phyloP scores from a whole-genome alignment of 1,140 invertebrate genomes.

The Atta cephalotes region DNA sequence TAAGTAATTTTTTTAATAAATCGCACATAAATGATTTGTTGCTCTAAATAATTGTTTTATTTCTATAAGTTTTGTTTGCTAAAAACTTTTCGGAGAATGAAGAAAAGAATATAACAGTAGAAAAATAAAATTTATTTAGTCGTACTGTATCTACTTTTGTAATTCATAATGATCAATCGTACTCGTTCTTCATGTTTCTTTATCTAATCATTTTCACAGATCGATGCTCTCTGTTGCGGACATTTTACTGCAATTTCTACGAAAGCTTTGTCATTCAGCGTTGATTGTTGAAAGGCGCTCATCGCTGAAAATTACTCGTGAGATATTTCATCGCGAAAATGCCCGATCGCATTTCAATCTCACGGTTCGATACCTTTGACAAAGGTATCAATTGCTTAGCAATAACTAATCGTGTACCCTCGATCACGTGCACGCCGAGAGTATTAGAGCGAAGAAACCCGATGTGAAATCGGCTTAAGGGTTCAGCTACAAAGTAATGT shows the following conservation, averaged over 20 bases:
- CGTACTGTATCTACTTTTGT: neutral
- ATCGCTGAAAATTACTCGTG: neutral
- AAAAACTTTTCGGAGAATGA: neutral
- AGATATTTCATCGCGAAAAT: conserved; percentile 29
- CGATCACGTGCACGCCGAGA: conserved; percentile 66
- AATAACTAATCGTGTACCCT: conserved; percentile 58
- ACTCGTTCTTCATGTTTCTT: neutral
- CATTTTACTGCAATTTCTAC: conserved; percentile 33
- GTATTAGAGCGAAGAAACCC: conserved; percentile 79
- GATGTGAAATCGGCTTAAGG: conserved; percentile 78
- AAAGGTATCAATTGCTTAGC: conserved; percentile 56
- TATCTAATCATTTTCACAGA: conserved; percentile 63
- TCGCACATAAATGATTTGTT: neutral
- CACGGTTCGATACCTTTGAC: conserved; percentile 52
- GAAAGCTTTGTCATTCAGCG: conserved; percentile 61
- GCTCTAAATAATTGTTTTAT: neutral
- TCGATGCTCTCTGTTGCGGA: conserved; percentile 43
- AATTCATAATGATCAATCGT: conserved; percentile 17
- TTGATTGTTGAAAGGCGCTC: conserved; percentile 25
- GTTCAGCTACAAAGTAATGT: conserved; percentile 65
- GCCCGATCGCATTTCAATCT: conserved; percentile 6
- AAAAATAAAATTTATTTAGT: neutral
- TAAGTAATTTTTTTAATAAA: neutral
- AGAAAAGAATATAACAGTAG: neutral
- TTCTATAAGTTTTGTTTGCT: neutral